Evolutionary conservation across 2,797 vertebrate species (phyloP), one percentile per base, ranked within the genome.

Genomic region (Alauda arvensis): DNA sequence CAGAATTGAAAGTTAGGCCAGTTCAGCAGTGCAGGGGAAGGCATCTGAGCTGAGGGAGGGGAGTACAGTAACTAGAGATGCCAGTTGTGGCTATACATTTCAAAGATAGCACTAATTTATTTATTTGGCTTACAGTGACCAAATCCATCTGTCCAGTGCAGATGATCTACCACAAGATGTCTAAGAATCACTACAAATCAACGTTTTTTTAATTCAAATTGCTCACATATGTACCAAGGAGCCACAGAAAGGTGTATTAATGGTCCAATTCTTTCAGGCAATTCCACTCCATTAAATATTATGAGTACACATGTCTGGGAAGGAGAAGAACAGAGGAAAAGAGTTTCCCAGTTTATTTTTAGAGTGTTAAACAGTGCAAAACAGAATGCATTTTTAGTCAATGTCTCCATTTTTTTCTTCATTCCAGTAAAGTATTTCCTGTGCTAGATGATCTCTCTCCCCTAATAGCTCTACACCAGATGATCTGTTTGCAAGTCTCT

Each of bases 21-120:
- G 89, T 94, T 92, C 91, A 88, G 95, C 93, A 59, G 66, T 28
- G 15, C 34, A 94, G 96, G 97, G 97, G 98, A 97, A 98, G 97
- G 97, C 97, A 98, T 97, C 96, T 88, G 95, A 98, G 97, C 63
- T 13, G 65, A 80, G 68, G 45, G 34, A 92, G 91, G 95, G 96
- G 96, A 97, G 96, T 96, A 95, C 89, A 81, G 95, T 97, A 97
- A 98, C 97, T 96, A 91, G 52, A 95, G 96, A 97, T 97, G 97
- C 96, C 98, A 97, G 96, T 93, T 92, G 97, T 96, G 96, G 97
- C 97, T 96, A 88, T 95, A 94, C 96, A 94, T 92, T 96, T 96
- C 96, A 97, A 97, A 98, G 98, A 98, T 97, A 97, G 97, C 85
- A 88, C 96, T 98, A 97, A 98, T 98, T 98, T 97, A 98, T 98